Percentiles rank a stretch among this genome's conserved stretches.
Conservation (phyloP, 1,140 invertebrate species). For the Notospermus geniculatus region DNA sequence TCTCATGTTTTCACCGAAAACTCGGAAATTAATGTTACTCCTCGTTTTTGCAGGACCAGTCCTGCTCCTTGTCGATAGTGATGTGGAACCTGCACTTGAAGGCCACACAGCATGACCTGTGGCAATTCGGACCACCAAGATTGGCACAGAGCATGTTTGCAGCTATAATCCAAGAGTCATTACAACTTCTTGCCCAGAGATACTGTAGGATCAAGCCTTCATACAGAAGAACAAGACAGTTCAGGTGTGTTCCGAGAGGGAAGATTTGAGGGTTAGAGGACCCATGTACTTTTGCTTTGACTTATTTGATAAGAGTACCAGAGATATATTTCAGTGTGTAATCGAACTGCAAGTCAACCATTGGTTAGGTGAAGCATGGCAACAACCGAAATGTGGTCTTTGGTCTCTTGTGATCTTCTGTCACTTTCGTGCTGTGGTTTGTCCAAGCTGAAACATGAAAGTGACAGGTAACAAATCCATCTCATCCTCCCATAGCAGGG, state of each 20-base stretch:
- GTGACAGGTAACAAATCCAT: too few species aligned
- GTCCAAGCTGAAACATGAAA: too few species aligned
- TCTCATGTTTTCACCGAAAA: neutral
- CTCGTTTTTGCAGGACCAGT: slow-evolving; percentile 35
- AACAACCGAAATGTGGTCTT: too few species aligned
- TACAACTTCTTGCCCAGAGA: slow-evolving; percentile 39
- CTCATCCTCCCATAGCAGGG: too few species aligned
- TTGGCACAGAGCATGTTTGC: slow-evolving; percentile 41
- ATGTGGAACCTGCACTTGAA: slow-evolving; percentile 52
- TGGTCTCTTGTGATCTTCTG: too few species aligned
- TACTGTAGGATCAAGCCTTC: slow-evolving; percentile 43
- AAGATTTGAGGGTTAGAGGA: too few species aligned
- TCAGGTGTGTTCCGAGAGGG: slow-evolving; percentile 41
- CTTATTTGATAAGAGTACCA: too few species aligned
- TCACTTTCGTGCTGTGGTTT: too few species aligned
- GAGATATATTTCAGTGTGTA: too few species aligned
- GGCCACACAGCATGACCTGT: slow-evolving; percentile 40
- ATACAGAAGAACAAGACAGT: slow-evolving; percentile 40
- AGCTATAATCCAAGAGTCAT: slow-evolving; percentile 42
- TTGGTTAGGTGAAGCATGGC: too few species aligned
- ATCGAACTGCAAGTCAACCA: too few species aligned
- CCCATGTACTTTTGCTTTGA: too few species aligned
- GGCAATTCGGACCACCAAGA: slow-evolving; percentile 42
- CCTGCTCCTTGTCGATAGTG: slow-evolving; percentile 49
- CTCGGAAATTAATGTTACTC: neutral